Percentiles rank a stretch among this genome's conserved stretches.
phyloP scores from a whole-genome alignment of 2,113 vertebrate species.

The Myanophis thanlyinensis region DNA sequence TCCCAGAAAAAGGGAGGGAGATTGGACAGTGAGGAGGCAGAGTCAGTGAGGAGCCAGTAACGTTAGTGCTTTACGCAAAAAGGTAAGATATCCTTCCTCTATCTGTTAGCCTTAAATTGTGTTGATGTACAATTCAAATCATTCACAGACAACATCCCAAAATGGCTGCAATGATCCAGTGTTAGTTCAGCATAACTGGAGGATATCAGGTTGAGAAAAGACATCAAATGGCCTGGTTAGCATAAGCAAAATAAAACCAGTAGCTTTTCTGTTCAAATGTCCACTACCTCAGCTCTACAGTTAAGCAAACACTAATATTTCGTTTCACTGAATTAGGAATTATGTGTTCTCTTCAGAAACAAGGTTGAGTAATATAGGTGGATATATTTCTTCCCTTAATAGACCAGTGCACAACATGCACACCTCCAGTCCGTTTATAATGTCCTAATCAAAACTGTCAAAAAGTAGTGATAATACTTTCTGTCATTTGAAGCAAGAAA shows the following conservation, averaged over 20 bases:
- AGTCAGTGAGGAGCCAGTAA: neutral
- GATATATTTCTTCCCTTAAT: neutral
- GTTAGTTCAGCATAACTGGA: neutral
- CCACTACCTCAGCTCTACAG: neutral
- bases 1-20: conserved; percentile 14
- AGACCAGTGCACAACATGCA: too few species aligned
- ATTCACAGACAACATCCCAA: neutral
- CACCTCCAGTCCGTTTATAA: neutral
- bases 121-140: neutral
- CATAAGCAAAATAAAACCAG: neutral
- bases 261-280: neutral
- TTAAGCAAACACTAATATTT: neutral
- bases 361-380: neutral
- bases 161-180: neutral
- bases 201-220: neutral
- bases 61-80: neutral
- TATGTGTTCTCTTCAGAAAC: too few species aligned
- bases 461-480: neutral
- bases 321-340: neutral
- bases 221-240: neutral
- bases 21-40: neutral
- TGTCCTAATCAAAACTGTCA: neutral
- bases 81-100: neutral
- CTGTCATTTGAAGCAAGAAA: neutral
- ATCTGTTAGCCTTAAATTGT: neutral